Evolutionary conservation across 2,113 vertebrate genomes (phyloP).

Genomic region (Leucosticte australis): DNA sequence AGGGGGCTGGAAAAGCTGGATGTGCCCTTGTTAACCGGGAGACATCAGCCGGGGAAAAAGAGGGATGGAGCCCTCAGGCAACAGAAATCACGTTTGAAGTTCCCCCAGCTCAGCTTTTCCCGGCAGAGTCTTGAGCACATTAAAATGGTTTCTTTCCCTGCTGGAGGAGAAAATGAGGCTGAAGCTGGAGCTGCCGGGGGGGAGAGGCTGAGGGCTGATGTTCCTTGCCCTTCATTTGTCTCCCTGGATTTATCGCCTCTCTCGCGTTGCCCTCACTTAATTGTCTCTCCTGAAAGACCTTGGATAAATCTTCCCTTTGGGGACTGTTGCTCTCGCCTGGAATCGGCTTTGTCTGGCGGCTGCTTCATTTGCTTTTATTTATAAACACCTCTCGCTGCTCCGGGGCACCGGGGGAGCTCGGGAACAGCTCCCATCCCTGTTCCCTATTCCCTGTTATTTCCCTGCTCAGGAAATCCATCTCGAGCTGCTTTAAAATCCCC

Average conservation of each 20-base stretch:
- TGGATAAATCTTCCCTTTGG: slow-evolving; percentile 48
- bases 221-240: slow-evolving; percentile 28
- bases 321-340: background rate
- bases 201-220: background rate
- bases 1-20: background rate
- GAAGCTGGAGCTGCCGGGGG: background rate
- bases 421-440: background rate
- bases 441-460: background rate
- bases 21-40: background rate
- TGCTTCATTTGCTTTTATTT: background rate
- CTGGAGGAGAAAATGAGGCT: slow-evolving; percentile 23
- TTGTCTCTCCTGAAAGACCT: slow-evolving; percentile 40
- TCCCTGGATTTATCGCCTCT: slow-evolving; percentile 19
- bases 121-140: background rate
- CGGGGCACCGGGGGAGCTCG: background rate
- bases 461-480: background rate
- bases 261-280: background rate
- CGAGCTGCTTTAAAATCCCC: background rate
- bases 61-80: background rate
- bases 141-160: background rate
- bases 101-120: background rate
- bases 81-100: background rate
- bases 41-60: background rate
- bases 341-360: background rate
- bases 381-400: background rate